phyloP scores from a whole-genome alignment of 35 echinoderm and acorn worm genomes.

The Diadema setosum region DNA sequence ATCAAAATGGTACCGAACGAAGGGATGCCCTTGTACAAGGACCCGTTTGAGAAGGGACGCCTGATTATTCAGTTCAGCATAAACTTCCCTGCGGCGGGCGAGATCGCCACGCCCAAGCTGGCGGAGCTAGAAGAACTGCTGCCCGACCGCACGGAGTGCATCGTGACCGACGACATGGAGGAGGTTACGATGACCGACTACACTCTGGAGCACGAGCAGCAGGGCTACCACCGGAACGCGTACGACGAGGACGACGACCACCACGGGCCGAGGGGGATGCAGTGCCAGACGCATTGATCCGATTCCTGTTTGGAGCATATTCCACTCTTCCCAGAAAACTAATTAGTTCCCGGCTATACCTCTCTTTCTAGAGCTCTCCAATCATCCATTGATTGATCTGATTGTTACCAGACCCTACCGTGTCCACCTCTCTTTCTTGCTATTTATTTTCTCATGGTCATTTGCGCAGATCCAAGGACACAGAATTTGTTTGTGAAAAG shows the following conservation, averaged over 20 bases:
- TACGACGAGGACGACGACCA: slow-evolving; percentile 82
- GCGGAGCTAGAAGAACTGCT: slow-evolving; percentile 62
- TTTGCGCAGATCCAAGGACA: no score
- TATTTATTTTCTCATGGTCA: no score
- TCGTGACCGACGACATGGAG: slow-evolving; percentile 67
- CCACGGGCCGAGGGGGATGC: slow-evolving; percentile 45
- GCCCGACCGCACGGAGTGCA: slow-evolving; percentile 56
- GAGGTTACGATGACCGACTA: slow-evolving; percentile 55
- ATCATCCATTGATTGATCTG: no score
- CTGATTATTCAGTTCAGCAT: slow-evolving; percentile 87
- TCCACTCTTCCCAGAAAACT: no score
- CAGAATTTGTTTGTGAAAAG: no score
- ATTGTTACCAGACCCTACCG: no score
- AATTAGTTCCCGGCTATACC: no score
- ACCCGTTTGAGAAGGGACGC: slow-evolving; percentile 77
- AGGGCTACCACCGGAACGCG: background rate
- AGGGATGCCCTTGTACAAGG: slow-evolving; percentile 88
- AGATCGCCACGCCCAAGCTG: slow-evolving; percentile 39
- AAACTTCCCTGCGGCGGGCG: slow-evolving; percentile 61
- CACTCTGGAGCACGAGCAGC: slow-evolving; percentile 5
- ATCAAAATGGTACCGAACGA: slow-evolving; percentile 67
- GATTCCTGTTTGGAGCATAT: no score
- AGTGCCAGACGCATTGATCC: slow-evolving; percentile 82
- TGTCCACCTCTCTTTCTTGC: no score
- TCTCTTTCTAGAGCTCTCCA: no score